Percentiles rank a stretch among this genome's conserved stretches.
Conservation (phyloP, 1,140 invertebrate genomes). For the Drosophila sp. region DNA sequence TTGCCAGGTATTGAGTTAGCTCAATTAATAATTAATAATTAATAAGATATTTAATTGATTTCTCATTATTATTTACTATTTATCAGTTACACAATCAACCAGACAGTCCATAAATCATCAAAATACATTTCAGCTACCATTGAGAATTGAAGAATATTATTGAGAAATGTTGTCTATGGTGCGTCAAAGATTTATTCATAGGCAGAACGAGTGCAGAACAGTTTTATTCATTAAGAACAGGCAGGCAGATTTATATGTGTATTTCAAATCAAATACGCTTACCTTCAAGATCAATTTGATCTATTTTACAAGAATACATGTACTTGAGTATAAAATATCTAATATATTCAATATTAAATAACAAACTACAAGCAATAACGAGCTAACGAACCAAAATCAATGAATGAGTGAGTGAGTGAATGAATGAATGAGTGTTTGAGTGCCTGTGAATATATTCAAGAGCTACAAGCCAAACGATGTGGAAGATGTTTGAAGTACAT, state of each 20-base stretch:
- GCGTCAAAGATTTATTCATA: slow-evolving; percentile 29
- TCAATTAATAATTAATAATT: no score
- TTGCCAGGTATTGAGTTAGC: no score
- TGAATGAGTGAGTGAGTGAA: slow-evolving; percentile 1
- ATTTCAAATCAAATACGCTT: slow-evolving; percentile 31
- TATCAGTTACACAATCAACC: neutral
- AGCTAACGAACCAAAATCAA: slow-evolving; percentile 13
- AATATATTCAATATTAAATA: slow-evolving; percentile 9
- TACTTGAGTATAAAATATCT: neutral
- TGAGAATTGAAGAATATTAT: neutral
- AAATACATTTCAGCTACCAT: no score
- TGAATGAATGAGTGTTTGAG: slow-evolving; percentile 1
- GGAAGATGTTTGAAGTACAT: slow-evolving; percentile 13
- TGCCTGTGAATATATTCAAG: neutral
- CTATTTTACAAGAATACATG: slow-evolving; percentile 8
- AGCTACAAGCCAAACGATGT: slow-evolving; percentile 16
- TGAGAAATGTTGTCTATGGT: slow-evolving; percentile 15
- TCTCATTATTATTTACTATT: no score
- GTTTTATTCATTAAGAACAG: slow-evolving; percentile 2
- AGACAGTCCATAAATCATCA: slow-evolving; percentile 3
- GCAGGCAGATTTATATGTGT: slow-evolving; percentile 12
- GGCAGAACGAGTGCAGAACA: slow-evolving; percentile 31
- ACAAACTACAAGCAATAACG: slow-evolving; percentile 19
- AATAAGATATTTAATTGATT: no score
- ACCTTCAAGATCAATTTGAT: slow-evolving; percentile 33